Evolutionary conservation across 2,113 vertebrate genomes (phyloP).

Genomic region (Myotis brandtii): DNA sequence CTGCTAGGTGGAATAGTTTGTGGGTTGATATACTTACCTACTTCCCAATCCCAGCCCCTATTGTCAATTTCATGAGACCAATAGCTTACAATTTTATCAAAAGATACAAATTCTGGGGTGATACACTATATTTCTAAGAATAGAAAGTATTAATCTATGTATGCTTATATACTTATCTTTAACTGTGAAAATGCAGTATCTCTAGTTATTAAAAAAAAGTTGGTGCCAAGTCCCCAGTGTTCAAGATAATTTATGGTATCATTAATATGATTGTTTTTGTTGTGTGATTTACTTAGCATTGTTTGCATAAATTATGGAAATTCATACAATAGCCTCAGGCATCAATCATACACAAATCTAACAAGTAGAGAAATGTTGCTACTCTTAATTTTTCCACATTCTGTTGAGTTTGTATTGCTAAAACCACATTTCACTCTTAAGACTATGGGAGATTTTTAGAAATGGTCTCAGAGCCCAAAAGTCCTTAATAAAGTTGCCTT

Average conservation of each 20-base stretch:
- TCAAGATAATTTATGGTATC: conserved; percentile 53
- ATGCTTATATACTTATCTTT: not conserved
- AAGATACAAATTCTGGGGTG: not conserved
- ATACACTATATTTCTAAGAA: not conserved
- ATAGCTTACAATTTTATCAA: not conserved
- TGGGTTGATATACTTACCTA: not conserved
- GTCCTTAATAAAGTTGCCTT: not conserved
- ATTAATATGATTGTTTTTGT: conserved; percentile 61
- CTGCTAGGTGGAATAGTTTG: not conserved
- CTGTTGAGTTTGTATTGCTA: conserved; percentile 47
- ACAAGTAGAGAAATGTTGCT: conserved; percentile 51
- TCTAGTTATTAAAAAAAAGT: not conserved
- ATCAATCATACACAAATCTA: conserved; percentile 65
- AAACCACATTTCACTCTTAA: conserved; percentile 38
- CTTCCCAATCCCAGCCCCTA: not conserved
- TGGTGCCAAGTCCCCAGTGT: not conserved
- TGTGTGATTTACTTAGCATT: conserved; percentile 56
- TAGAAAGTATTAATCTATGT: not conserved
- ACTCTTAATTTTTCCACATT: conserved; percentile 44
- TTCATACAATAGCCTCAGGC: conserved; percentile 54
- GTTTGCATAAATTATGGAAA: conserved; percentile 70
- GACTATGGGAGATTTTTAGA: conserved; percentile 8
- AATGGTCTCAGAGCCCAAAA: not conserved
- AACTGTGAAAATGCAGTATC: conserved; percentile 1
- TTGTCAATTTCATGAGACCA: not conserved